These are phyloP conservation scores for Chaetura pelagica DNA, from an alignment of 2,113 vertebrate species.

Conservation along the genomic window DNA sequence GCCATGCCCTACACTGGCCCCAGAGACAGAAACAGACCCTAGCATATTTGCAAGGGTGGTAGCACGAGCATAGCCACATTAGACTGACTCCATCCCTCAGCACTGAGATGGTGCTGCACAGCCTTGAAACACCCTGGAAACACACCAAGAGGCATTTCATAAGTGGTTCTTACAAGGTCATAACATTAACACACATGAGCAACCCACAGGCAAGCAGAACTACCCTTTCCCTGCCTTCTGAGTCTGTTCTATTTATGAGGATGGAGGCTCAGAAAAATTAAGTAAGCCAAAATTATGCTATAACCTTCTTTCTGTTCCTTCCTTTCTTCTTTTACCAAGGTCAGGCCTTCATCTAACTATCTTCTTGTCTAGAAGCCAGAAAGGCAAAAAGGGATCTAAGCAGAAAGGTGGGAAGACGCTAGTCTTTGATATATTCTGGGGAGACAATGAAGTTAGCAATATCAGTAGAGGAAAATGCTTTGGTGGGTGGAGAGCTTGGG, in stretches of 20 bases:
- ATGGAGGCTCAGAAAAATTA: neutral
- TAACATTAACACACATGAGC: neutral
- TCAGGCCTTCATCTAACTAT: neutral
- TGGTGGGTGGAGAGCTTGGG: neutral
- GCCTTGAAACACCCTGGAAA: neutral
- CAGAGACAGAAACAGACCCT: neutral
- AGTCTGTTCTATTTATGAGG: neutral
- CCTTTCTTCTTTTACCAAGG: neutral
- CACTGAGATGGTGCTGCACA: neutral
- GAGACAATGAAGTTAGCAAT: neutral
- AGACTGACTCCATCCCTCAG: neutral
- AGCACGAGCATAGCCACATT: rapidly evolving
- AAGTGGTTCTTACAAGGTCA: neutral
- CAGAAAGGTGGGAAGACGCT: neutral
- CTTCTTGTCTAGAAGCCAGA: neutral
- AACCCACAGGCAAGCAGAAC: neutral
- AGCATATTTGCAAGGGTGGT: neutral
- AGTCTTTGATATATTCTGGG: neutral
- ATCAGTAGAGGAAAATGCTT: neutral
- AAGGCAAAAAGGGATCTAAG: neutral
- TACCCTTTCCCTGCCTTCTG: neutral
- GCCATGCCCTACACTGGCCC: neutral
- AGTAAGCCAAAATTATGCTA: neutral
- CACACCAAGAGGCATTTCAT: neutral
- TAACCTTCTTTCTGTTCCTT: neutral